Conservation (phyloP, 2,888 invertebrate species). For the Melanostoma mellinum region DNA sequence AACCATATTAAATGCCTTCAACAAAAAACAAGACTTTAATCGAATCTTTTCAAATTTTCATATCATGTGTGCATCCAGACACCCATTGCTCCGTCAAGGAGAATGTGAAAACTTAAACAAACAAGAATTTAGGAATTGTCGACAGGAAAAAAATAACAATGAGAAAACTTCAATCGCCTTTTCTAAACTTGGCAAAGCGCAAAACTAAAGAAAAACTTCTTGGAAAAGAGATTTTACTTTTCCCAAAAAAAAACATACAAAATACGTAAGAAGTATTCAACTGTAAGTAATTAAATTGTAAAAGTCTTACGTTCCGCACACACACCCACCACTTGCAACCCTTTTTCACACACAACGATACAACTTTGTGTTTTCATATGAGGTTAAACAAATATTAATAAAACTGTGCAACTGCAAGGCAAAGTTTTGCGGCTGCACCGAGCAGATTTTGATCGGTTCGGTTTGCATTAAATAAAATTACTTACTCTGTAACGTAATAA, state of each 20-base stretch:
- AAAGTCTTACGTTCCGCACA: slow-evolving; percentile 44
- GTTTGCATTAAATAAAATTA: slow-evolving; percentile 35
- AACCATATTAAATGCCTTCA: too few species aligned
- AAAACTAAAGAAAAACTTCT: slow-evolving; percentile 1
- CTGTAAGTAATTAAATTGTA: slow-evolving; percentile 71
- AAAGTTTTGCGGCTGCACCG: slow-evolving; percentile 36
- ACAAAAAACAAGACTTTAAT: too few species aligned
- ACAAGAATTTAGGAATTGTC: too few species aligned
- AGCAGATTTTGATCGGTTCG: slow-evolving; percentile 10
- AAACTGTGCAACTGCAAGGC: slow-evolving; percentile 37
- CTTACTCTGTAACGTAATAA: slow-evolving; percentile 53
- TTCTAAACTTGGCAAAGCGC: too few species aligned
- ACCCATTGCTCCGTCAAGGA: too few species aligned
- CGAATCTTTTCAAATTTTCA: too few species aligned
- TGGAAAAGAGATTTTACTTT: not conserved
- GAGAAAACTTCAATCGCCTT: too few species aligned
- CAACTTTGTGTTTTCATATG: slow-evolving; percentile 28
- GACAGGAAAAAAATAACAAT: too few species aligned
- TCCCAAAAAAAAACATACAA: slow-evolving; percentile 7
- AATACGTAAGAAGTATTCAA: slow-evolving; percentile 58
- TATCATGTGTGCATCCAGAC: too few species aligned
- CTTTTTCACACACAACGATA: not conserved
- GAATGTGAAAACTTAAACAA: too few species aligned
- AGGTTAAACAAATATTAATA: slow-evolving; percentile 64
- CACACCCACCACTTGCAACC: not conserved